Evolutionary conservation across 1,140 invertebrate species (phyloP).

Genomic region (Eumaeus atala): DNA sequence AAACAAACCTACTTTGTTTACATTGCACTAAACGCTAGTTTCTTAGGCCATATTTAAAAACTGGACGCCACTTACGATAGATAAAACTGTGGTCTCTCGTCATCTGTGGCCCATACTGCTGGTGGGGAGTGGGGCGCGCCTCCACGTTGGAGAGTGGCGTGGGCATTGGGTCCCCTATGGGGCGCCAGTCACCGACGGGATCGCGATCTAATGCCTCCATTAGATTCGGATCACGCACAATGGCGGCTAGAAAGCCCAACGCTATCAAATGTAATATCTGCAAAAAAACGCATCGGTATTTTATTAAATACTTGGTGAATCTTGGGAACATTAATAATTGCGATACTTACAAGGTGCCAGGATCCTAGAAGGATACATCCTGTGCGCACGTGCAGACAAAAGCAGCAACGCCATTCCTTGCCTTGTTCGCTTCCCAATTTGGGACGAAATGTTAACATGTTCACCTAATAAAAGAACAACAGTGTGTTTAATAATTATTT

Average conservation of each 20-base stretch:
- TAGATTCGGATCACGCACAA: constrained; percentile 81
- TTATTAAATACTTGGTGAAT: too few relatives aligned
- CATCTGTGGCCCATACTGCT: constrained; percentile 51
- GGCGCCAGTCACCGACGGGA: constrained; percentile 56
- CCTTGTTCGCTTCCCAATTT: constrained; percentile 78
- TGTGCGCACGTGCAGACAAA: constrained; percentile 88
- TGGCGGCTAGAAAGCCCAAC: constrained; percentile 80
- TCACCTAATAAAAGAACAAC: constrained; percentile 20
- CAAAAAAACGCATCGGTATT: too few relatives aligned
- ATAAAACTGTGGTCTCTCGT: constrained; percentile 74
- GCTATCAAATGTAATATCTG: constrained; percentile 83
- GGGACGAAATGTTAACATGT: constrained; percentile 78
- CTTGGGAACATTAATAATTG: not conserved
- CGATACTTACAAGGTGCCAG: constrained; percentile 84
- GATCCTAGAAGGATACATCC: constrained; percentile 86
- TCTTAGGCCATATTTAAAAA: not conserved
- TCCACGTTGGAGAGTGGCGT: constrained; percentile 81
- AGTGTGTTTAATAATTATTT: too few relatives aligned
- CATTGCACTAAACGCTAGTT: too few relatives aligned
- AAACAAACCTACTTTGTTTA: too few relatives aligned
- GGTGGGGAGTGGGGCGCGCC: constrained; percentile 72
- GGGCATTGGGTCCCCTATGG: constrained; percentile 72
- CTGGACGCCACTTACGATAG: constrained; percentile 71
- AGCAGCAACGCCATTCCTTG: constrained; percentile 84
- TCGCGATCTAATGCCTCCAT: constrained; percentile 73